Conservation (phyloP, 2,113 vertebrate genomes). For the Himantopus leucocephalus region DNA sequence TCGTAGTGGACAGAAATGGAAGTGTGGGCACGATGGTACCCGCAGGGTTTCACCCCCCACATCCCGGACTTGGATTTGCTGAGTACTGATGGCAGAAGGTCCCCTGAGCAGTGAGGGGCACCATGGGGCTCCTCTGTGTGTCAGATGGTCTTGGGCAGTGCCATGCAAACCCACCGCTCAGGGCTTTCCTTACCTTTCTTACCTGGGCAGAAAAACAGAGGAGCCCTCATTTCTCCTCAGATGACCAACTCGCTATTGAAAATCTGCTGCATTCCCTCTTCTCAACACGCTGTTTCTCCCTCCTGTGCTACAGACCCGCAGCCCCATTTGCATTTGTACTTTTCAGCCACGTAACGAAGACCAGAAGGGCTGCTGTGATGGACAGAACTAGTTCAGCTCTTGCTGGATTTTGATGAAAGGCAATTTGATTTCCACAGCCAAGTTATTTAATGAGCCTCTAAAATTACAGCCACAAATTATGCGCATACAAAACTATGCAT, state of each 20-base stretch:
- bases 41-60: background rate
- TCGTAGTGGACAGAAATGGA: background rate
- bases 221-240: background rate
- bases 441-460: slow-evolving; percentile 70
- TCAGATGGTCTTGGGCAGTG: background rate
- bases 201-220: background rate
- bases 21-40: background rate
- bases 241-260: background rate
- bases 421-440: slow-evolving; percentile 69
- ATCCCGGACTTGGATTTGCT: background rate
- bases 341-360: slow-evolving; percentile 50
- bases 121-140: fast-evolving
- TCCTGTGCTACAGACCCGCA: background rate
- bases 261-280: background rate
- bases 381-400: slow-evolving; percentile 58
- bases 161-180: background rate
- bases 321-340: slow-evolving; percentile 41
- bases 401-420: slow-evolving; percentile 70
- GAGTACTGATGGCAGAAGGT: background rate
- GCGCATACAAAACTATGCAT: slow-evolving; percentile 69
- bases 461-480: slow-evolving; percentile 72
- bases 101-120: background rate
- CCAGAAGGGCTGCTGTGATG: slow-evolving; percentile 61
- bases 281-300: background rate
- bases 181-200: background rate